Conservation (phyloP, 2,888 invertebrate species). For the Artemia sinica region DNA sequence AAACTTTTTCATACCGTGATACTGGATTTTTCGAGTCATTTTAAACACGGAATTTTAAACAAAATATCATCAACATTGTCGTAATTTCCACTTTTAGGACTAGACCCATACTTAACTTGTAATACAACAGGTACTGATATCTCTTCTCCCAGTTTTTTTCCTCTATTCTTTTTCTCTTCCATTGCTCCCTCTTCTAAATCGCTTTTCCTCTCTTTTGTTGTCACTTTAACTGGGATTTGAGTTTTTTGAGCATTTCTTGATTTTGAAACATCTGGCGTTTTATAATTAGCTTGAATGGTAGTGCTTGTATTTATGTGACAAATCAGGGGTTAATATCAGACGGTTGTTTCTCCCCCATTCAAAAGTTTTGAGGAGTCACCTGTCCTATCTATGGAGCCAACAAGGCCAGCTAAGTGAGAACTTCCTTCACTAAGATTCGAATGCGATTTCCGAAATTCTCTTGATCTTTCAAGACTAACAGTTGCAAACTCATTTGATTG, state of each 20-base stretch:
- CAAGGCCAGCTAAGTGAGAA: not conserved
- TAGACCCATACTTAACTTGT: not conserved
- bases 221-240: too few relatives aligned
- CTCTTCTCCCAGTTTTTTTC: not conserved
- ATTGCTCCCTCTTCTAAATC: too few relatives aligned
- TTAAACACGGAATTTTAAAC: not conserved
- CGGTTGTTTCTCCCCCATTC: too few relatives aligned
- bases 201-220: too few relatives aligned
- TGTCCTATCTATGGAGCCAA: not conserved
- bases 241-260: too few relatives aligned
- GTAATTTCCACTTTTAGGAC: not conserved
- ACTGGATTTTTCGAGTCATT: not conserved
- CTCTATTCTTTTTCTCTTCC: too few relatives aligned
- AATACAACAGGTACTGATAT: not conserved
- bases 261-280: too few relatives aligned
- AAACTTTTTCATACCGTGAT: not conserved
- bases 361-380: not conserved
- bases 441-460: not conserved
- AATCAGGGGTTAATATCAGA: too few relatives aligned
- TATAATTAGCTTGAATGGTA: too few relatives aligned
- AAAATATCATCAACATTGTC: not conserved
- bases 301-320: too few relatives aligned
- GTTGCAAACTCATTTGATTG: not conserved
- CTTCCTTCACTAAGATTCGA: constrained; percentile 1
- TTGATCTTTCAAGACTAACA: not conserved